Conservation (phyloP, 2,888 invertebrate species). For the Gerris lacustris region DNA sequence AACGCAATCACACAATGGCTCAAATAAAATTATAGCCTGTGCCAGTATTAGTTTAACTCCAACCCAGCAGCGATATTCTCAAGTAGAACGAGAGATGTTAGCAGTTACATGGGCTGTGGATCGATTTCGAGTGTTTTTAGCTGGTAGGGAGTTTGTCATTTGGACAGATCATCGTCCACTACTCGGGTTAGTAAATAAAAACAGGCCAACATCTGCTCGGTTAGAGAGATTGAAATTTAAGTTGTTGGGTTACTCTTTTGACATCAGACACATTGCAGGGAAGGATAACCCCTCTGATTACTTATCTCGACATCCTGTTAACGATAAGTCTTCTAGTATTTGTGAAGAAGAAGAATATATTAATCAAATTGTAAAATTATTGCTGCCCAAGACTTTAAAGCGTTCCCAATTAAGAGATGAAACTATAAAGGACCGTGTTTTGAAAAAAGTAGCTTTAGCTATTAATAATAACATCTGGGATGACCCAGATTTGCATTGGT, state of each 20-base stretch:
- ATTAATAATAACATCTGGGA: background rate
- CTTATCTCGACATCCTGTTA: slow-evolving; percentile 9
- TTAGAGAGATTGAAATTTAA: slow-evolving; percentile 7
- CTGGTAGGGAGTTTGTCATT: background rate
- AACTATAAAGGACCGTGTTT: background rate
- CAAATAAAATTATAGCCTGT: background rate
- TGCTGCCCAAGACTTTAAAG: background rate
- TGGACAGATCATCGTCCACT: no score
- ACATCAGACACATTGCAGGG: background rate
- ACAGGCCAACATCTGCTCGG: background rate
- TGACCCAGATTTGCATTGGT: background rate
- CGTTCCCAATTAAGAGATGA: background rate
- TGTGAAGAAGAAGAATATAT: background rate
- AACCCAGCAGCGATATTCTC: slow-evolving; percentile 5
- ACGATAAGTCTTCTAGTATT: background rate
- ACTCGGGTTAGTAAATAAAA: no score
- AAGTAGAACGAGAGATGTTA: slow-evolving; percentile 14
- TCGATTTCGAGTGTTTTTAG: background rate
- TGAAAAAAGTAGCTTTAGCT: background rate
- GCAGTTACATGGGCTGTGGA: slow-evolving; percentile 11
- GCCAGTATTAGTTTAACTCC: slow-evolving; percentile 9
- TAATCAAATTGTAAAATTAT: background rate
- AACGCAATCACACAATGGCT: background rate
- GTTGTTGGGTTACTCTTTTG: background rate
- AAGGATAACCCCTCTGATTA: slow-evolving; percentile 9